Percentiles rank a stretch among this genome's conserved stretches.
phyloP scores from a whole-genome alignment of 2,888 invertebrate genomes.

The Pyrrhosoma nymphula region DNA sequence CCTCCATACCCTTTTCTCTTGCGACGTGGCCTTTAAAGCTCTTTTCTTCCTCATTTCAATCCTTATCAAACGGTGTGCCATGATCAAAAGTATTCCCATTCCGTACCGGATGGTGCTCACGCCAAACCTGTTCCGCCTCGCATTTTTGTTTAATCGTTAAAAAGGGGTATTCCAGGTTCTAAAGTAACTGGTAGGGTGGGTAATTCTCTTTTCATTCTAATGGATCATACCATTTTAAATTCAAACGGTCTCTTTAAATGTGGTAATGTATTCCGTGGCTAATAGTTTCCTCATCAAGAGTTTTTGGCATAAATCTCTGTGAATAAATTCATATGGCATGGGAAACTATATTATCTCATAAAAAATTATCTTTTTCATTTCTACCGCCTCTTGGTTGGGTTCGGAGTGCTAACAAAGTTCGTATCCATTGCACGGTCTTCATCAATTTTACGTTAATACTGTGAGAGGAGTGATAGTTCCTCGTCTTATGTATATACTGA shows the following conservation, averaged over 20 bases:
- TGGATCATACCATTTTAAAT: background rate
- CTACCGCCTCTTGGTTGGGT: too few relatives aligned
- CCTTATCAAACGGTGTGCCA: background rate
- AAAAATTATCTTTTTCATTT: too few relatives aligned
- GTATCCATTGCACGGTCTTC: too few relatives aligned
- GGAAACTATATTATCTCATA: too few relatives aligned
- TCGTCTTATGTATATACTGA: too few relatives aligned
- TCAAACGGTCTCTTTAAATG: background rate
- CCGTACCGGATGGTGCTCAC: background rate
- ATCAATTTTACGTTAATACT: too few relatives aligned
- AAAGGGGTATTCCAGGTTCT: background rate
- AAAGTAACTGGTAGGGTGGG: background rate
- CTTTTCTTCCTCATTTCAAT: background rate
- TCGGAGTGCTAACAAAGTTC: too few relatives aligned
- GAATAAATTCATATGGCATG: too few relatives aligned
- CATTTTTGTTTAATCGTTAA: slow-evolving; percentile 9
- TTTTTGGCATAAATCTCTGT: background rate
- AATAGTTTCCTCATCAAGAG: background rate
- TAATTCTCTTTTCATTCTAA: background rate
- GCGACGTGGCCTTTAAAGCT: background rate
- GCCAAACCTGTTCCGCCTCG: background rate
- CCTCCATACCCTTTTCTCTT: background rate
- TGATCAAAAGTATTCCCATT: slow-evolving; percentile 19
- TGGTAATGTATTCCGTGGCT: background rate
- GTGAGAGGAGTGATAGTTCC: too few relatives aligned